Base-by-base conservation (phyloP, 2,888 invertebrate species). In the Anthophora plumipes region DNA sequence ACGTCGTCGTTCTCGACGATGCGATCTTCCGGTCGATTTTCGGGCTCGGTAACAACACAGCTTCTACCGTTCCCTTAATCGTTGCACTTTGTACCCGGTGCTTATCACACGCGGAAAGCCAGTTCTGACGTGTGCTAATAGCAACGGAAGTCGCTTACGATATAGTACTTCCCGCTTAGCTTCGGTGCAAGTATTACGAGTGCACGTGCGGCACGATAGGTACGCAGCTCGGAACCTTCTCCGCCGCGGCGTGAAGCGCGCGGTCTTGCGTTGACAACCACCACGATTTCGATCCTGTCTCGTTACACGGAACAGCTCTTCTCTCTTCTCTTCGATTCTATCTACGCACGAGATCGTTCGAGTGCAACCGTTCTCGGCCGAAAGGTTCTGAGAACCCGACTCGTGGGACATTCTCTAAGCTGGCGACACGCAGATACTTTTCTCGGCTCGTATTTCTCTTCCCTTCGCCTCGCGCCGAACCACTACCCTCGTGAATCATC, bases 361-460 rank as follows among this genome's bases (percentile, higher is more conserved):
- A 87, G 89, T 93, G 93, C 92, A 94, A 93, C 93, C 94, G 93
- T 94, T 94, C 94, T 94, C 95, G 94, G 93, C 93, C 48, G 94
- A 94, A 94, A 88, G 91, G 90, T 94, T 94, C 94, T 93, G 93
- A 93, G 94, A 94, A 94, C 92, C 91, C 92, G 93, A 92, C 92
- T 92, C 93, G 93, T 88, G 86, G 88, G 91, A 90, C 89, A 84
- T 87, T 89, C 90, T 85, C 88, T 86, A 88, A 88, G 90, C 90
- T 88, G 89, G 91, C 90, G 91, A 91, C 92, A 89, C 87, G 86
- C 90, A 89, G 89, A 90, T 91, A 90, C 90, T 90, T 91, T 90
- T 90, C 90, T 88, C 90, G 88, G 89, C 90, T 91, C 91, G 89
- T 90, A 84, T 92, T 91, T 90, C 91, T 61, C 64, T 52, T 39